Percentiles rank a stretch among this genome's conserved stretches.
Evolutionary conservation across 2,888 invertebrate genomes (phyloP).

Genomic region (Leucophora obtusa): DNA sequence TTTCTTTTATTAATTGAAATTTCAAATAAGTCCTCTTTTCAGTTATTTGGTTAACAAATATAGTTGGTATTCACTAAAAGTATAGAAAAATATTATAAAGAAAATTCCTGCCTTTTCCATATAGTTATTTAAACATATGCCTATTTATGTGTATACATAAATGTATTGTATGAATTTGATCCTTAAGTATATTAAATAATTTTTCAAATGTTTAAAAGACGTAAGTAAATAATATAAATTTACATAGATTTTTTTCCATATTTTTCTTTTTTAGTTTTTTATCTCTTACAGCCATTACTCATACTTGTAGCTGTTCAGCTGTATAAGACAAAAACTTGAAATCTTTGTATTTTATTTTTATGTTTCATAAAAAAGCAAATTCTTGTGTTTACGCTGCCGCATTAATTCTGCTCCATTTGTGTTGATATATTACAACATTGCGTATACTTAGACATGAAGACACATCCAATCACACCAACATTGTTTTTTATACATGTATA

Average conservation of each 20-base stretch:
- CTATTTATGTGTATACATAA: conserved; percentile 20
- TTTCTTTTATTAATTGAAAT: too few species aligned
- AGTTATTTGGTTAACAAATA: too few species aligned
- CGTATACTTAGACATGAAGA: conserved; percentile 26
- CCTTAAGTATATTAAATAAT: conserved; percentile 57
- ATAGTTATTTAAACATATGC: conserved; percentile 49
- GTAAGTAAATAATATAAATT: conserved; percentile 33
- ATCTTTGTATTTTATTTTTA: conserved; percentile 32
- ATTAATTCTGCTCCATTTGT: conserved; percentile 64
- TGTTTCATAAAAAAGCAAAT: conserved; percentile 31
- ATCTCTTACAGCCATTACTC: conserved; percentile 19
- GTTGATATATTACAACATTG: conserved; percentile 59
- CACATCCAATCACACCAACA: not conserved
- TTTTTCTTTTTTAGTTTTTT: conserved; percentile 6
- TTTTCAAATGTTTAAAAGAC: conserved; percentile 49
- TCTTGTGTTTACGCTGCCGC: conserved; percentile 59
- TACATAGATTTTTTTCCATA: conserved; percentile 45
- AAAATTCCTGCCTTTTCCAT: not conserved
- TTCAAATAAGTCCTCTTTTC: too few species aligned
- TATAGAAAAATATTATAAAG: too few species aligned
- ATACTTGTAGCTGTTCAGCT: conserved; percentile 37
- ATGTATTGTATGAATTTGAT: conserved; percentile 5
- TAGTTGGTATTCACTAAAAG: too few species aligned
- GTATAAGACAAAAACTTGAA: conserved; percentile 34
- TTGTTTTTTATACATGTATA: not conserved